Evolutionary conservation across 2,888 invertebrate species (phyloP).

Genomic region (Megamerina dolium): DNA sequence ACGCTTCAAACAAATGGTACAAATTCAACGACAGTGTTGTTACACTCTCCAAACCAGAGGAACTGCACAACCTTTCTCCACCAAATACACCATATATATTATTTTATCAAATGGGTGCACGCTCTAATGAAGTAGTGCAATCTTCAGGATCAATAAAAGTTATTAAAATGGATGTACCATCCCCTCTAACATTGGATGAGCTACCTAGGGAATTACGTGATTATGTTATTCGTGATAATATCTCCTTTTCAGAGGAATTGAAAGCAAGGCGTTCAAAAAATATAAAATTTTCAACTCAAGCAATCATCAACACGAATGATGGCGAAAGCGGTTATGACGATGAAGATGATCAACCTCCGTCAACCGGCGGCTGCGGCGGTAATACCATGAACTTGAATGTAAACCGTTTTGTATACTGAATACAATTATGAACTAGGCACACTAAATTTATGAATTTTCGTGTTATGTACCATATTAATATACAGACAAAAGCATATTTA

Average conservation of each 20-base stretch:
- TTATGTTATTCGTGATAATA: slow-evolving; percentile 43
- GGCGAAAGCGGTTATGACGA: slow-evolving; percentile 36
- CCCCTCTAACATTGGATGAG: slow-evolving; percentile 39
- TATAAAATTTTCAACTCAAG: slow-evolving; percentile 17
- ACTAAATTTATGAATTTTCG: too few relatives aligned
- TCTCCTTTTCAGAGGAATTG: slow-evolving; percentile 38
- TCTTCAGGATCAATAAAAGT: slow-evolving; percentile 32
- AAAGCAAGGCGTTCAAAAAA: slow-evolving; percentile 36
- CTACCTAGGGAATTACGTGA: slow-evolving; percentile 42
- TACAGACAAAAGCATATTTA: too few relatives aligned
- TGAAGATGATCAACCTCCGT: slow-evolving; percentile 44
- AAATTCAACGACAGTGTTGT: slow-evolving; percentile 78
- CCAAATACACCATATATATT: slow-evolving; percentile 79
- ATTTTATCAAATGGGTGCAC: slow-evolving; percentile 59
- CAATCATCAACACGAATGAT: slow-evolving; percentile 18
- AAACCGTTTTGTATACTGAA: slow-evolving; percentile 42
- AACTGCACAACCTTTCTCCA: slow-evolving; percentile 59
- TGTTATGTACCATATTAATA: too few relatives aligned
- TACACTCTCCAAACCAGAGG: slow-evolving; percentile 54
- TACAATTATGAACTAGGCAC: too few relatives aligned
- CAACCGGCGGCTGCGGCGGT: slow-evolving; percentile 43
- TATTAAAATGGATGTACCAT: slow-evolving; percentile 35
- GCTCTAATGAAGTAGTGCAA: slow-evolving; percentile 29
- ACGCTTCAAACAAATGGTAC: slow-evolving; percentile 61
- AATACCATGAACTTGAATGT: slow-evolving; percentile 41